These are phyloP conservation scores for Melitaea athalia DNA, from an alignment of 2,888 invertebrate genomes.

Conservation along the genomic window DNA sequence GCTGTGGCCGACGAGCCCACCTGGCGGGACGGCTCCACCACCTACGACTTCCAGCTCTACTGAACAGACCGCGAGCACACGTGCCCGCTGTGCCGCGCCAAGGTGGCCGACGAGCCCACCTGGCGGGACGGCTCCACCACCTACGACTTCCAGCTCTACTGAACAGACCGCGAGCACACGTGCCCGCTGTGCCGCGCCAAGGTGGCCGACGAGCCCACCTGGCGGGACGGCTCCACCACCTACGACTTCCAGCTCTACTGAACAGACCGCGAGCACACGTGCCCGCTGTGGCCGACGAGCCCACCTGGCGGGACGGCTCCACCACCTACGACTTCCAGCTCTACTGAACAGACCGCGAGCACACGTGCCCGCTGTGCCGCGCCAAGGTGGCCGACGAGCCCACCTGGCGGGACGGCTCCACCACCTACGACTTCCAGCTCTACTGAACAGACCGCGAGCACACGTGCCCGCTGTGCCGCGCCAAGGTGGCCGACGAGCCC, in stretches of 20 bases:
- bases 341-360: conserved; percentile 87
- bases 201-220: conserved; percentile 91
- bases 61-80: conserved; percentile 88
- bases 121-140: conserved; percentile 94
- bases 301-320: conserved; percentile 91
- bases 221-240: conserved; percentile 92
- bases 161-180: conserved; percentile 86
- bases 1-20: conserved; percentile 93
- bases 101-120: conserved; percentile 91
- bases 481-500: conserved; percentile 92
- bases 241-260: conserved; percentile 91
- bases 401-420: conserved; percentile 92
- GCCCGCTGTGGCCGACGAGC: conserved; percentile 95
- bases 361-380: conserved; percentile 95
- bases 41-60: conserved; percentile 90
- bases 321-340: conserved; percentile 92
- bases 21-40: conserved; percentile 92
- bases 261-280: conserved; percentile 88
- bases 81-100: conserved; percentile 95
- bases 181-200: conserved; percentile 96
- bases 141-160: conserved; percentile 91
- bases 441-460: conserved; percentile 87
- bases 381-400: conserved; percentile 93
- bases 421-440: conserved; percentile 90
- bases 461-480: conserved; percentile 96